These are phyloP conservation scores for Drosophila ustulata DNA, from an alignment of 2,888 invertebrate genomes.

Conservation along the genomic window DNA sequence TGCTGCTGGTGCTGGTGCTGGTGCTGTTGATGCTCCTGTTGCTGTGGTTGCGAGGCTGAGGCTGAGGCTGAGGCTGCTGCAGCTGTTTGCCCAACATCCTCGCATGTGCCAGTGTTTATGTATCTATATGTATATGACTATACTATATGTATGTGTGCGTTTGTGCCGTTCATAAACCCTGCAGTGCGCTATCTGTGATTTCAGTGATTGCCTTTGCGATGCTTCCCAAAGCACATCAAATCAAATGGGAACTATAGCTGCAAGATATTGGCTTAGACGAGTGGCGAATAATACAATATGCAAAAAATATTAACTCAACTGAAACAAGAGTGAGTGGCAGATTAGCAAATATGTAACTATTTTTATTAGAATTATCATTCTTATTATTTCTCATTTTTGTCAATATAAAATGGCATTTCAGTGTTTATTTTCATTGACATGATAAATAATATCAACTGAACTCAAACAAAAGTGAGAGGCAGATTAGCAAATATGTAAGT, in stretches of 20 bases:
- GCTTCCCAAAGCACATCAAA: not conserved
- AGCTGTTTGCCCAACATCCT: constrained; percentile 49
- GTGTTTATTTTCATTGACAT: too few species aligned
- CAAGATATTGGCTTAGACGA: not conserved
- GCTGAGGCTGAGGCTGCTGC: constrained; percentile 37
- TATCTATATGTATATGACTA: not conserved
- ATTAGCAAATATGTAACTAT: too few species aligned
- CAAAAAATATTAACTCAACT: too few species aligned
- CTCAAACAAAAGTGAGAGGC: too few species aligned
- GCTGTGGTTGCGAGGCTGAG: constrained; percentile 16
- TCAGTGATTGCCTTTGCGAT: not conserved
- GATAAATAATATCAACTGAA: too few species aligned
- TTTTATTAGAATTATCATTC: too few species aligned
- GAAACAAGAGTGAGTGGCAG: too few species aligned
- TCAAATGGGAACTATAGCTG: not conserved
- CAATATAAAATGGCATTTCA: too few species aligned
- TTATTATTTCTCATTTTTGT: not conserved
- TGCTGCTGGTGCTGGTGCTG: constrained; percentile 26
- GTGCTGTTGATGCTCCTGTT: constrained; percentile 14
- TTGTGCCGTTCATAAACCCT: constrained; percentile 25
- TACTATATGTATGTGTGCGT: constrained; percentile 11
- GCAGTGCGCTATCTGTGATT: constrained; percentile 4
- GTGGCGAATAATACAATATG: too few species aligned
- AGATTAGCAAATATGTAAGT: too few species aligned
- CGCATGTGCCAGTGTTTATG: constrained; percentile 9